Evolutionary conservation across 2,113 vertebrate species (phyloP), one percentile per base, ranked within the genome.

Genomic region (Tachysurus fulvidraco): DNA sequence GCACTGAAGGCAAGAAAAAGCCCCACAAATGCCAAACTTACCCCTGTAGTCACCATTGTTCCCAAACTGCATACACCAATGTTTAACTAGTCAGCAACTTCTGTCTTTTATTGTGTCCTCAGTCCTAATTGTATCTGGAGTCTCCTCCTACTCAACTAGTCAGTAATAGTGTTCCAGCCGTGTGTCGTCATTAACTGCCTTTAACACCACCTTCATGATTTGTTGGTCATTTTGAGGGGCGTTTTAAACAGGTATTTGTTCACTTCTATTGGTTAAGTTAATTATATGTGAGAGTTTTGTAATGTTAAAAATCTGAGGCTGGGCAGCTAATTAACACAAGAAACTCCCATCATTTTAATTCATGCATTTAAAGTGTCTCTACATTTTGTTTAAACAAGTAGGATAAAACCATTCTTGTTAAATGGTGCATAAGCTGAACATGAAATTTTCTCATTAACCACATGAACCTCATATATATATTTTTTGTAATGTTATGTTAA

Each of bases 61-160:
- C 28, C n/a, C 64, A 36, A 83, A 54, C 3, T 10, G 0, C 36
- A 62, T 21, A 81, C 36, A 81, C 57, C 55, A 13, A 46, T 2
- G 46, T 1, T 12, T 3, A 4, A 5, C 25, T 13, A 14, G 2
- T 0, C 0, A 62, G 23, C 11, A 62, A 16, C 59, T 7, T 0
- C 13, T 4, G 59, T 2, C 57, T 78, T 85, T 85, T 85, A 85
- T 85, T 52, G 8, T 77, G 21, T 50, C 59, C 30, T 64, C 41
- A 5, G 1, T 64, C 8, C n/a, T 65, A 30, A 54, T 65, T 77
- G 59, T 36, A 13, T 36, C 25, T 25, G 57, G 57, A 46, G 25
- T 44, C 73, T 77, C 84, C 84, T 3, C 41, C 84, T 64, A 52
- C 16, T 77, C n/a, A 50, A 64, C 60, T 77, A 78, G 44, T 59